A percentile compares a stretch with the other conserved stretches of the same genome.
These are phyloP conservation scores for Pomatorhinus ruficollis DNA, from an alignment of 2,113 vertebrate genomes.

Conservation along the genomic window DNA sequence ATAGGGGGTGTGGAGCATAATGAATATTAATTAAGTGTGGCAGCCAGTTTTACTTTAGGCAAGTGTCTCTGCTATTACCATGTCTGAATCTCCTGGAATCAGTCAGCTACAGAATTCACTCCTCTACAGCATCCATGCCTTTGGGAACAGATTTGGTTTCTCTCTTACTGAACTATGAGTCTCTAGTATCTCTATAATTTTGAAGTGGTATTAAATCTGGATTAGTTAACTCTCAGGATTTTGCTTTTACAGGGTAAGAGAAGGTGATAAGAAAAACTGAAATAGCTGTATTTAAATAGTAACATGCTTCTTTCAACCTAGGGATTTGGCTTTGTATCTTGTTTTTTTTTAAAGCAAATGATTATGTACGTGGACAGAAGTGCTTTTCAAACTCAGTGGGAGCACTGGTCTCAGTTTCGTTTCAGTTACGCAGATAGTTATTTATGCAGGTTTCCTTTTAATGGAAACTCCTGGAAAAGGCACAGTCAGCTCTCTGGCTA, in stretches of 20 bases:
- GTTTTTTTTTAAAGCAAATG: background rate
- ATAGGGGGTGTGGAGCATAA: background rate
- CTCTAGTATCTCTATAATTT: background rate
- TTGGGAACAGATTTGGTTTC: background rate
- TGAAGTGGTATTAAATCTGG: background rate
- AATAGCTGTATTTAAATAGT: background rate
- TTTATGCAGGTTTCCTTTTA: background rate
- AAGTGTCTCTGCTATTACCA: background rate
- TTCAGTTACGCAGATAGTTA: background rate
- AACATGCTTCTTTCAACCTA: background rate
- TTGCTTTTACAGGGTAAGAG: background rate
- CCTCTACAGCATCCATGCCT: background rate
- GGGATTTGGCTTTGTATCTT: background rate
- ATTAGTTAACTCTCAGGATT: background rate
- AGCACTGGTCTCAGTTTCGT: background rate
- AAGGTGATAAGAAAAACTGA: background rate
- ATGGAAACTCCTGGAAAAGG: background rate
- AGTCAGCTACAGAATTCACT: background rate
- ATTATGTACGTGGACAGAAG: background rate
- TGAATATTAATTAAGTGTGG: background rate
- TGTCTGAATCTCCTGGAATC: background rate
- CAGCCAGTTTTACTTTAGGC: background rate
- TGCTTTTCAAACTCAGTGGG: background rate
- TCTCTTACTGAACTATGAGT: background rate
- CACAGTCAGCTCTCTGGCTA: background rate